phyloP scores from a whole-genome alignment of 2,888 invertebrate species.

The Allacma fusca region DNA sequence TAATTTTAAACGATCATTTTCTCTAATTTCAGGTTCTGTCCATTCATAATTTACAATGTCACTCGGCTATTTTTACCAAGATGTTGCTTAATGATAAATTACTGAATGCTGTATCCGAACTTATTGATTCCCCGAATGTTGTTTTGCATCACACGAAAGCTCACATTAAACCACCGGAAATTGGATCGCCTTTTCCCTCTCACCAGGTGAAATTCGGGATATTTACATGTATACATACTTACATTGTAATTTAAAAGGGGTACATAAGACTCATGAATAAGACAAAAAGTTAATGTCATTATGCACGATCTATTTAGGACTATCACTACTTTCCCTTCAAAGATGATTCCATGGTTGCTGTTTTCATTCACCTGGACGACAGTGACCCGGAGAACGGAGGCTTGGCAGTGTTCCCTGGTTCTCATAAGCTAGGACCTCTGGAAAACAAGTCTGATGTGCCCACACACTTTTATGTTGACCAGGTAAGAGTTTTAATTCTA shows the following conservation, averaged over 20 bases:
- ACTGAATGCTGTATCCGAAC: slow-evolving; percentile 68
- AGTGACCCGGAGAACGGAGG: slow-evolving; percentile 70
- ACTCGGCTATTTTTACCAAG: slow-evolving; percentile 68
- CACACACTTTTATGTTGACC: slow-evolving; percentile 62
- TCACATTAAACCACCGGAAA: slow-evolving; percentile 70
- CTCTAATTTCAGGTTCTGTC: slow-evolving; percentile 68
- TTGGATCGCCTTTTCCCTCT: slow-evolving; percentile 71
- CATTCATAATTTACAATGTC: slow-evolving; percentile 71
- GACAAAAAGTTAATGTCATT: not conserved
- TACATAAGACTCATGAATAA: too few species aligned
- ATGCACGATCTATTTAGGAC: slow-evolving; percentile 66
- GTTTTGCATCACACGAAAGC: slow-evolving; percentile 72
- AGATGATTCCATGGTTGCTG: slow-evolving; percentile 70
- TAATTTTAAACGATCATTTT: not conserved
- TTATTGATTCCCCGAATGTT: slow-evolving; percentile 69
- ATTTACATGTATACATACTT: slow-evolving; percentile 2
- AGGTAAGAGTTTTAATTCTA: slow-evolving; percentile 48
- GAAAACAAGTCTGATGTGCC: slow-evolving; percentile 67
- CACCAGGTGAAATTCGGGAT: slow-evolving; percentile 66
- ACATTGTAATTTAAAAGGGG: not conserved
- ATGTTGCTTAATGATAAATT: slow-evolving; percentile 67
- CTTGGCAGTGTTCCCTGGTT: slow-evolving; percentile 70
- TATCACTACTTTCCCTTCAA: slow-evolving; percentile 72
- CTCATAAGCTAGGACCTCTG: slow-evolving; percentile 70
- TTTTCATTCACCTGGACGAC: slow-evolving; percentile 70